phyloP scores from a whole-genome alignment of 2,888 invertebrate genomes.

The Psylliodes chrysocephalus region DNA sequence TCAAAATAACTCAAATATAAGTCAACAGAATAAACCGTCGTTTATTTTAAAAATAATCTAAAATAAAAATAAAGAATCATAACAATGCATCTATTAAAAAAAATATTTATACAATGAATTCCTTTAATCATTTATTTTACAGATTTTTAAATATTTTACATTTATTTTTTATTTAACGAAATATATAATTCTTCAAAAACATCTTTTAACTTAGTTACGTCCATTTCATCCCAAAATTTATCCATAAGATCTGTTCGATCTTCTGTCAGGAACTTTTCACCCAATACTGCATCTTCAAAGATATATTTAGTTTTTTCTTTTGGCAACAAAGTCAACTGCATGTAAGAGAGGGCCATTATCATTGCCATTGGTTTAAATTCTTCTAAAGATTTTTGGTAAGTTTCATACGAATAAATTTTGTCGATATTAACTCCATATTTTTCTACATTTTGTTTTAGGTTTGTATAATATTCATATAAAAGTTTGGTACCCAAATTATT shows the following conservation, averaged over 20 bases:
- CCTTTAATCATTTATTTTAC: no score
- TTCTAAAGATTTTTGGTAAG: conserved; percentile 46
- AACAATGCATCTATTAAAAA: no score
- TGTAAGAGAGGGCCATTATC: conserved; percentile 37
- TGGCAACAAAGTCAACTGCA: conserved; percentile 35
- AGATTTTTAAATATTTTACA: no score
- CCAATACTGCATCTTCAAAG: conserved; percentile 39
- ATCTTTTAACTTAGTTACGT: conserved; percentile 18
- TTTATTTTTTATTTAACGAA: conserved; percentile 1
- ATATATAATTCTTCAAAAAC: conserved; percentile 19
- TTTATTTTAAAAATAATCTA: no score
- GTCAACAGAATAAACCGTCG: no score
- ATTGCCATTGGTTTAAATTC: conserved; percentile 45
- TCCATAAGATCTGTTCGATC: conserved; percentile 40
- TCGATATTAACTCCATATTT: conserved; percentile 42
- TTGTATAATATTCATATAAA: conserved; percentile 46
- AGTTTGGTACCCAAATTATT: conserved; percentile 42
- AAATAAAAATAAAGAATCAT: no score
- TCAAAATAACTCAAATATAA: no score
- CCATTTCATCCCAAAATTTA: conserved; percentile 8
- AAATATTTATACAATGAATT: no score
- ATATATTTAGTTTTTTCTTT: conserved; percentile 43
- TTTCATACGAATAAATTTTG: conserved; percentile 41
- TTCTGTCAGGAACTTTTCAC: conserved; percentile 37
- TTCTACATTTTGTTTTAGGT: conserved; percentile 42